These are phyloP conservation scores for Drosophila sechellia DNA, from an alignment of 1,140 invertebrate species.

Conservation along the genomic window DNA sequence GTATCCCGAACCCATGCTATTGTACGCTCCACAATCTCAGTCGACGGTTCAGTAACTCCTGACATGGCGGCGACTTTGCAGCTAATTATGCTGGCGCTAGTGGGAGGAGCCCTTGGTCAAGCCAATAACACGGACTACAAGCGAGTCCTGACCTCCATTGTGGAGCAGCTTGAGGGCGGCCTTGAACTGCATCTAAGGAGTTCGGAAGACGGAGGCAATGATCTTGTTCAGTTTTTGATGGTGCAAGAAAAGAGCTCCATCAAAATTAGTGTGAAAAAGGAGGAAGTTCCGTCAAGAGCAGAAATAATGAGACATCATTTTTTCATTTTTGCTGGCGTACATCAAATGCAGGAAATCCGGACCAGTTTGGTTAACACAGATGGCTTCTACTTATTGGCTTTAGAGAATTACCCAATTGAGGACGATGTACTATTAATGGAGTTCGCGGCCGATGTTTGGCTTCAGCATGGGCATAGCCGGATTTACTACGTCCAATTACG, in stretches of 20 bases:
- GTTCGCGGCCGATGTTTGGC: slow-evolving; percentile 53
- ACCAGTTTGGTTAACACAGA: slow-evolving; percentile 9
- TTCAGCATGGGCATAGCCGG: slow-evolving; percentile 47
- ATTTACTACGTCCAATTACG: slow-evolving; percentile 57
- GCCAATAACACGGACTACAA: slow-evolving; percentile 15
- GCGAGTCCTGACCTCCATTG: slow-evolving; percentile 23
- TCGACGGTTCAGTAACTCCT: slow-evolving; percentile 46
- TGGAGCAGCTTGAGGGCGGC: slow-evolving; percentile 34
- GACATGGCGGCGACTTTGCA: slow-evolving; percentile 53
- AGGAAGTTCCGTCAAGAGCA: neutral
- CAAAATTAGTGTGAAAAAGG: neutral
- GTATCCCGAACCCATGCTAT: slow-evolving; percentile 17
- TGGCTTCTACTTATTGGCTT: slow-evolving; percentile 47
- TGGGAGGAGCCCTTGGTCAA: slow-evolving; percentile 26
- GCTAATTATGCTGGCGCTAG: slow-evolving; percentile 61
- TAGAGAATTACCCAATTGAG: neutral
- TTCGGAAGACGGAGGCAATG: slow-evolving; percentile 10
- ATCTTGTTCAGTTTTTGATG: slow-evolving; percentile 38
- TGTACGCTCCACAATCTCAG: slow-evolving; percentile 44
- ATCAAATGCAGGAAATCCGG: slow-evolving; percentile 3
- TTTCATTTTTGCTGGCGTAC: slow-evolving; percentile 16
- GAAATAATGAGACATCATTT: slow-evolving; percentile 19
- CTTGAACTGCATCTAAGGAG: slow-evolving; percentile 46
- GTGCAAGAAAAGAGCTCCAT: neutral
- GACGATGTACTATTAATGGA: slow-evolving; percentile 18